phyloP scores from a whole-genome alignment of 1,140 invertebrate species.

The Ditylenchus dipsaci region DNA sequence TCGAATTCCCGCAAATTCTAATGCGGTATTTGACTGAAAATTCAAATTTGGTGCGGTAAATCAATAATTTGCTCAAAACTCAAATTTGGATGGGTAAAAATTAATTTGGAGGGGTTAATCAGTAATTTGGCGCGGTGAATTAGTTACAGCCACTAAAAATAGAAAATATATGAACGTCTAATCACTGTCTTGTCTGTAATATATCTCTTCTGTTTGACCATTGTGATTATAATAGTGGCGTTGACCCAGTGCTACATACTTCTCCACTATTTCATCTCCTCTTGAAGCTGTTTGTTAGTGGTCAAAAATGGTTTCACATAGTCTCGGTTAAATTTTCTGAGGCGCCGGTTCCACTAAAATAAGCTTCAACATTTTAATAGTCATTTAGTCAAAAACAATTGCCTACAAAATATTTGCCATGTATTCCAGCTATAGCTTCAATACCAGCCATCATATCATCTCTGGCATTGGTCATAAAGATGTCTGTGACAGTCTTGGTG shows the following conservation, averaged over 20 bases:
- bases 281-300: constrained; percentile 12
- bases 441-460: constrained; percentile 39
- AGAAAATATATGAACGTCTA: no score
- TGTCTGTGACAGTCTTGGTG: constrained; percentile 24
- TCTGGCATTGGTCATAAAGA: constrained; percentile 26
- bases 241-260: constrained; percentile 19
- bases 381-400: not conserved
- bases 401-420: constrained; percentile 31
- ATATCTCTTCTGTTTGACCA: no score
- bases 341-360: constrained; percentile 30
- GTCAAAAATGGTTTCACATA: constrained; percentile 36
- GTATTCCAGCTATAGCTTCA: constrained; percentile 37
- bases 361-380: not conserved
- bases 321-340: constrained; percentile 27
- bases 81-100: no score
- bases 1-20: no score
- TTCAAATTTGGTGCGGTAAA: no score
- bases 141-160: no score
- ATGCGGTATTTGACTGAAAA: no score
- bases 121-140: no score
- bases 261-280: constrained; percentile 29
- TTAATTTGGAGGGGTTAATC: no score
- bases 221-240: not conserved
- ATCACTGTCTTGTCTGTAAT: no score
- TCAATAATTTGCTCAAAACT: no score